Evolutionary conservation across 92 coral and sea anemone species (phyloP).

Genomic region (Umimayanthus chanpuru): DNA sequence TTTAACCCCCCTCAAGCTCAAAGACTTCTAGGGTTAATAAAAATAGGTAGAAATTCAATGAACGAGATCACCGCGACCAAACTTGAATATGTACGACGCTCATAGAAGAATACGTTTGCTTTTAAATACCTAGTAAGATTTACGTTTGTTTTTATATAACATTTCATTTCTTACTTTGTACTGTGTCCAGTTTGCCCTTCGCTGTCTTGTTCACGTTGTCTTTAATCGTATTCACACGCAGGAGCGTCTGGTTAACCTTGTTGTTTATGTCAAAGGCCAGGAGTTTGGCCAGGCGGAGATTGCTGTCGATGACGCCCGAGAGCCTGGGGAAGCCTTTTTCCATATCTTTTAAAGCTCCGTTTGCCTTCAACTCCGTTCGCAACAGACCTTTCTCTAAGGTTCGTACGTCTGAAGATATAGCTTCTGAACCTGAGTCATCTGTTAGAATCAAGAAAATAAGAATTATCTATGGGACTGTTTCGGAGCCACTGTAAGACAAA

Average conservation of each 20-base stretch:
- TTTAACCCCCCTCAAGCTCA: too few species aligned
- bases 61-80: too few species aligned
- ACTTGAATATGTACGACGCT: too few species aligned
- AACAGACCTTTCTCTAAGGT: slow-evolving; percentile 15
- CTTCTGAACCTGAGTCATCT: slow-evolving; percentile 13
- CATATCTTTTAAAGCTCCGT: slow-evolving; percentile 15
- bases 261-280: slow-evolving; percentile 52
- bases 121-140: too few species aligned
- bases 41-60: too few species aligned
- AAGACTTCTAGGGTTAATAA: too few species aligned
- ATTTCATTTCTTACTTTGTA: slow-evolving; percentile 62
- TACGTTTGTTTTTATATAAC: too few species aligned
- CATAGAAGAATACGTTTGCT: too few species aligned
- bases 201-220: slow-evolving; percentile 65
- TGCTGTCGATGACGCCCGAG: background rate
- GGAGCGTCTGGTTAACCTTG: slow-evolving; percentile 63
- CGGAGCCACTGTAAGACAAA: background rate
- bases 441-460: background rate
- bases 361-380: slow-evolving; percentile 39
- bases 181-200: slow-evolving; percentile 51
- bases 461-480: background rate
- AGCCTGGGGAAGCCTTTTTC: slow-evolving; percentile 9
- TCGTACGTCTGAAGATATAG: slow-evolving; percentile 4
- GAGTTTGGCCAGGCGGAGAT: slow-evolving; percentile 37
- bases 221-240: slow-evolving; percentile 58